Base-by-base conservation (phyloP, 2,797 vertebrate species). In the Pteronotus mesoamericanus region DNA sequence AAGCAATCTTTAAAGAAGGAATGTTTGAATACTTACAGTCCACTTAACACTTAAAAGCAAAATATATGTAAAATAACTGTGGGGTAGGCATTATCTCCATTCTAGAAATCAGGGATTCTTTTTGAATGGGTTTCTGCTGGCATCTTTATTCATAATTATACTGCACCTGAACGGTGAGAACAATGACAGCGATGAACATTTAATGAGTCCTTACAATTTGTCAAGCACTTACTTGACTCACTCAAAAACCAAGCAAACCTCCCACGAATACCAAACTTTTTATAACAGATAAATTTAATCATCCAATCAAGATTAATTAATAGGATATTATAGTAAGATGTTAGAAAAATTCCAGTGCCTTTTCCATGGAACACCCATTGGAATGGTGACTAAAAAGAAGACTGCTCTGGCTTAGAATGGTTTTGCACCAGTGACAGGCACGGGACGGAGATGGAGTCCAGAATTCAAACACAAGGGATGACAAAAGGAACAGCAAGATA, bases 81-180 rank as follows among this genome's bases (percentile, higher is more conserved):
- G 12, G 5, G 2, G 9, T 39, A 79, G 19, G 12, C 53, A 71
- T n/a, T n/a, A 37, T 72, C 48, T n/a, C n/a, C 4, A 22, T n/a
- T 55, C 24, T 16, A 59, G 46, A 51, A 59, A 61, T 57, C 14
- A 82, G 59, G n/a, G 77, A 14, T 83, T 66, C 77, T 61, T 88
- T 83, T 34, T 55, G 48, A 93, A 51, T 66, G 48, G 69, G 22
- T 94, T 75, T 71, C 68, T 89, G 57, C 29, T 44, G 26, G 29
- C 15, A 11, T 71, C 1, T 74, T 48, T 89, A 1, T 72, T 61
- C 84, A 15, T 22, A n/a, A 75, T 37, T 34, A 8, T 11, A 22
- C 21, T 68, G n/a, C 46, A 9, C 44, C 21, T n/a, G 22, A 57
- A 2, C 37, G 24, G 44, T 44, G 11, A 21, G 26, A 89, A n/a